These are phyloP conservation scores for Silurus meridionalis DNA, from an alignment of 2,113 vertebrate species.

Conservation along the genomic window DNA sequence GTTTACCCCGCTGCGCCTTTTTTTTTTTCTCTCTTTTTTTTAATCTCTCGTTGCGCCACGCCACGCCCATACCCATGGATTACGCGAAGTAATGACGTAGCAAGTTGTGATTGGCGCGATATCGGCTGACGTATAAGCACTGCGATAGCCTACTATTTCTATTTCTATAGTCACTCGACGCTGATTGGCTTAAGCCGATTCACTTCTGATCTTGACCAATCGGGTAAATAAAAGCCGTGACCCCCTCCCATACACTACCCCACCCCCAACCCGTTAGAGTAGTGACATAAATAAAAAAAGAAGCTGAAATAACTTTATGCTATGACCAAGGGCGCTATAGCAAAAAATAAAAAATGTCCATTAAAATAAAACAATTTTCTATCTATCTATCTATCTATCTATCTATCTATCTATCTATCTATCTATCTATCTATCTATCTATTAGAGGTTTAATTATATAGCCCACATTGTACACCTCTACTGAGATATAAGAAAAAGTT, in stretches of 20 bases:
- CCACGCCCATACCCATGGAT: conserved; percentile 4
- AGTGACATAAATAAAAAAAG: background rate
- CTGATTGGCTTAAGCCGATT: conserved; percentile 22
- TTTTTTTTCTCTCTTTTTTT: background rate
- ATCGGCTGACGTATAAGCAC: background rate
- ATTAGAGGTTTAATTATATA: no score
- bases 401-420: no score
- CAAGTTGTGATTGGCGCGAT: conserved; percentile 23
- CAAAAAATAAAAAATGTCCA: no score
- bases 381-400: no score
- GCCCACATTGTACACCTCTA: no score
- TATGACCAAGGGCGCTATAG: no score
- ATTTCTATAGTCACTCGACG: conserved; percentile 2
- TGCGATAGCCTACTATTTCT: background rate
- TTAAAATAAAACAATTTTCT: no score
- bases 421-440: no score
- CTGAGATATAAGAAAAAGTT: no score
- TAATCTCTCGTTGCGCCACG: conserved; percentile 20
- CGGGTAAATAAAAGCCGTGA: background rate
- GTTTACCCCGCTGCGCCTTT: background rate
- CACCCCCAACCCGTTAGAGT: background rate
- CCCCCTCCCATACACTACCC: no score
- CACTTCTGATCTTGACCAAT: background rate
- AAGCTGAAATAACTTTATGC: no score
- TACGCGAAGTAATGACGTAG: background rate